Conservation (phyloP, 2,888 invertebrate species). For the Drosophila diplacantha region DNA sequence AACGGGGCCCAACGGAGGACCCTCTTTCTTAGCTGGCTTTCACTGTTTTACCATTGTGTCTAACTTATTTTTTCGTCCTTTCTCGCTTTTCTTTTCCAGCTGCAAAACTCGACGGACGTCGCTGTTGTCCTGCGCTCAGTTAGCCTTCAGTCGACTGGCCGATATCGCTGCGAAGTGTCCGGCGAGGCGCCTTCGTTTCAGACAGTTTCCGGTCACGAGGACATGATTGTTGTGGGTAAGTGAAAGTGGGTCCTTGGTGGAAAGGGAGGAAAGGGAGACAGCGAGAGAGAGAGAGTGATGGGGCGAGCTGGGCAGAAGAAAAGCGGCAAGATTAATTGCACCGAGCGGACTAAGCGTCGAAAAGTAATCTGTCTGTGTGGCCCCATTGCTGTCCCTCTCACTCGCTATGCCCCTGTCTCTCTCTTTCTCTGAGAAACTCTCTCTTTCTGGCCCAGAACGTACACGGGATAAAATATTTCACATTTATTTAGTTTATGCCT, state of each 20-base stretch:
- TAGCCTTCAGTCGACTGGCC: constrained; percentile 84
- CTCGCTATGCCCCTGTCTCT: no score
- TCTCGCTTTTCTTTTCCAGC: constrained; percentile 77
- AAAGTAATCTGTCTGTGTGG: constrained; percentile 63
- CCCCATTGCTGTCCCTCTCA: constrained; percentile 3
- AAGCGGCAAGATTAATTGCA: constrained; percentile 67
- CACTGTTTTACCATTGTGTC: constrained; percentile 17
- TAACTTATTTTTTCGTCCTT: constrained; percentile 18
- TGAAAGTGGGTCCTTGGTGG: constrained; percentile 41
- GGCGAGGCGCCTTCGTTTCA: constrained; percentile 88
- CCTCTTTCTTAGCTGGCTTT: constrained; percentile 21
- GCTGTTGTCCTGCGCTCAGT: constrained; percentile 84
- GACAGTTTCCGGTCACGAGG: constrained; percentile 85
- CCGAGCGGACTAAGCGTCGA: constrained; percentile 64
- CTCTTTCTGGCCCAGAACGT: constrained; percentile 12
- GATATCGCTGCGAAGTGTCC: constrained; percentile 88
- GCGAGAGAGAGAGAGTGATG: not conserved
- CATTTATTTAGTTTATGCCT: constrained; percentile 72
- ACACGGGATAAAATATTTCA: constrained; percentile 63
- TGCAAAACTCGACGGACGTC: constrained; percentile 82
- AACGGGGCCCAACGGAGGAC: not conserved
- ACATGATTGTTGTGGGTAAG: constrained; percentile 87
- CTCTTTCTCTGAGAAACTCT: not conserved
- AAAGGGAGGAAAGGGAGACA: not conserved
- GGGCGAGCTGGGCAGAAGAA: constrained; percentile 4